These are phyloP conservation scores for Cerastoderma edule DNA, from an alignment of 2,888 invertebrate species.

Conservation along the genomic window DNA sequence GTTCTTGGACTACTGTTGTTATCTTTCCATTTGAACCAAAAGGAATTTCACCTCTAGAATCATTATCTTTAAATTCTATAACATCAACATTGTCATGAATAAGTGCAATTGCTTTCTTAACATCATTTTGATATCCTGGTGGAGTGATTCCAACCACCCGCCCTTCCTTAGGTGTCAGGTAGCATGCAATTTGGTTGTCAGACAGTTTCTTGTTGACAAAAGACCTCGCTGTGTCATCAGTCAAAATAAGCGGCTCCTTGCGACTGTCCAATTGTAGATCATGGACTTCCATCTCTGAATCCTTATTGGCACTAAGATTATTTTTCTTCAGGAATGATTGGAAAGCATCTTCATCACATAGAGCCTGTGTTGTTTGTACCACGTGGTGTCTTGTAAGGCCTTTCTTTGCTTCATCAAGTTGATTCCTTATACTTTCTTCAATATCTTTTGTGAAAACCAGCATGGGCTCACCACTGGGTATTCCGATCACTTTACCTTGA, in stretches of 20 bases:
- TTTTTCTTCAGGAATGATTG: background rate
- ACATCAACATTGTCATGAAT: background rate
- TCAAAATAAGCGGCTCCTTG: conserved; percentile 2
- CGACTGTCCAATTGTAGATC: background rate
- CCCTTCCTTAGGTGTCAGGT: background rate
- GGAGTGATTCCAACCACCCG: background rate
- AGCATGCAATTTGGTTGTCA: background rate
- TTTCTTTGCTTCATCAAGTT: background rate
- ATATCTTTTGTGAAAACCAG: conserved; percentile 2
- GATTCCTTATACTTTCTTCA: background rate
- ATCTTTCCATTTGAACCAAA: background rate
- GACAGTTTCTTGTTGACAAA: background rate
- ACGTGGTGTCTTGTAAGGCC: too few relatives aligned
- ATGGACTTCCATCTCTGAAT: background rate
- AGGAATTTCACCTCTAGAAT: background rate
- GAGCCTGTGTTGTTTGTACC: background rate
- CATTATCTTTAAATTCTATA: background rate
- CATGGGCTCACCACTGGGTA: too few relatives aligned
- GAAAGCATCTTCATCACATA: background rate
- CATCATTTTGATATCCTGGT: background rate
- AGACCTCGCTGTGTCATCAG: background rate
- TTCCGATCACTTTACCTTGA: background rate
- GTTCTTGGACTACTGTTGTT: background rate
- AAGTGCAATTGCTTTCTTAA: background rate
- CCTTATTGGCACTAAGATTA: background rate